Conservation (phyloP, 2,888 invertebrate genomes). For the Melanotus villosus region DNA sequence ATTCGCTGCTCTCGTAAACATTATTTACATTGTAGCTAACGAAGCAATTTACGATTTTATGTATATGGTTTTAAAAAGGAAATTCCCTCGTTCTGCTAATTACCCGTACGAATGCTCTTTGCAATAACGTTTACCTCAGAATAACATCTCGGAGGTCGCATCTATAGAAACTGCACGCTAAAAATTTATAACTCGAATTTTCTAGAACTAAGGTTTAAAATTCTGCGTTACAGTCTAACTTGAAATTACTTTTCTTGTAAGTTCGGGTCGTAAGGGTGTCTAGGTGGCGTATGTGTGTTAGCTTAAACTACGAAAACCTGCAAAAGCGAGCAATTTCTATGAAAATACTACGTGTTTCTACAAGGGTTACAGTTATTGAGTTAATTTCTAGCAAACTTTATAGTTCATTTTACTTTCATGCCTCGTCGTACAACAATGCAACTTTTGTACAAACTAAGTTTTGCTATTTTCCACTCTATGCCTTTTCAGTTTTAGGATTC, state of each 20-base stretch:
- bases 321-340: slow-evolving; percentile 40
- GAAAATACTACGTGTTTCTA: slow-evolving; percentile 46
- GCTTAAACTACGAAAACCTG: slow-evolving; percentile 36
- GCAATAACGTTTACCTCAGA: neutral
- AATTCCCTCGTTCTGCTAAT: slow-evolving; percentile 22
- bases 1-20: slow-evolving; percentile 28
- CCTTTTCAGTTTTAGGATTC: slow-evolving; percentile 1
- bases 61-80: slow-evolving; percentile 18
- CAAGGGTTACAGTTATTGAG: slow-evolving; percentile 47
- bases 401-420: slow-evolving; percentile 46
- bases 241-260: slow-evolving; percentile 37
- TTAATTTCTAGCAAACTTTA: slow-evolving; percentile 47
- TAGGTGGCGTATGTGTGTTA: slow-evolving; percentile 14
- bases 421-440: slow-evolving; percentile 44
- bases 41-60: slow-evolving; percentile 34
- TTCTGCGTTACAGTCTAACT: slow-evolving; percentile 20
- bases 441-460: slow-evolving; percentile 30
- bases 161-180: neutral
- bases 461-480: slow-evolving; percentile 31
- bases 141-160: slow-evolving; percentile 10
- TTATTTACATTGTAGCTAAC: slow-evolving; percentile 37
- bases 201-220: slow-evolving; percentile 3
- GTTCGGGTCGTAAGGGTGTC: neutral
- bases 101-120: neutral
- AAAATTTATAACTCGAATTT: neutral